Evolutionary conservation across 1,140 invertebrate species (phyloP).

Genomic region (Lamellibrachia luymesi): DNA sequence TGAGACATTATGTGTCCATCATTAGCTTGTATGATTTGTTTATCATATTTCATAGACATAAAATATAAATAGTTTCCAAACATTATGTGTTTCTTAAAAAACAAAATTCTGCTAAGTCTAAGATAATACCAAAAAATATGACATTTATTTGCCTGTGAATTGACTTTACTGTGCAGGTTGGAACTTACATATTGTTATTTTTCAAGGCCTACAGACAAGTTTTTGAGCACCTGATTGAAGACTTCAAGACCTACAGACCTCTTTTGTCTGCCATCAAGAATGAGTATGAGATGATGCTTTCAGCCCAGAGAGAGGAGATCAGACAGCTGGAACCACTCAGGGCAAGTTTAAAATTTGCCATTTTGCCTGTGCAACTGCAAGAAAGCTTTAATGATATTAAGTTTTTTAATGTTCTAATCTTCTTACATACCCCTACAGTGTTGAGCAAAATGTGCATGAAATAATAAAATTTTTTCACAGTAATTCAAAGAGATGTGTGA

Average conservation of each 20-base stretch:
- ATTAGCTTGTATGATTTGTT: too few relatives aligned
- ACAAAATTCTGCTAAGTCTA: neutral
- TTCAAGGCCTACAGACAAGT: constrained; percentile 57
- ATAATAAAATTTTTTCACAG: neutral
- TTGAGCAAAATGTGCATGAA: neutral
- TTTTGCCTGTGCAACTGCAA: neutral
- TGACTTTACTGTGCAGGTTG: neutral
- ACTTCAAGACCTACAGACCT: constrained; percentile 57
- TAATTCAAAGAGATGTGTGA: too few relatives aligned
- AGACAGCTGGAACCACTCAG: constrained; percentile 53
- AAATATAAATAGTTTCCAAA: too few relatives aligned
- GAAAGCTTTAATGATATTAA: neutral
- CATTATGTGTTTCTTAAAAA: too few relatives aligned
- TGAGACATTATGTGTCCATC: too few relatives aligned
- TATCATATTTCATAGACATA: too few relatives aligned
- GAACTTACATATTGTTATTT: neutral
- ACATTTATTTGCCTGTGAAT: neutral
- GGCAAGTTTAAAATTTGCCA: constrained; percentile 32
- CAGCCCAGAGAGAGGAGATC: constrained; percentile 51
- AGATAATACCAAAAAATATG: neutral
- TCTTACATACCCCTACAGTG: neutral
- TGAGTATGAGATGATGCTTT: constrained; percentile 58
- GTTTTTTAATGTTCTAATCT: neutral
- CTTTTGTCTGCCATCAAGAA: constrained; percentile 55
- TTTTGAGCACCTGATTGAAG: constrained; percentile 57